These are phyloP conservation scores for Varecia variegata DNA, from an alignment of 2,797 vertebrate species.

Conservation along the genomic window DNA sequence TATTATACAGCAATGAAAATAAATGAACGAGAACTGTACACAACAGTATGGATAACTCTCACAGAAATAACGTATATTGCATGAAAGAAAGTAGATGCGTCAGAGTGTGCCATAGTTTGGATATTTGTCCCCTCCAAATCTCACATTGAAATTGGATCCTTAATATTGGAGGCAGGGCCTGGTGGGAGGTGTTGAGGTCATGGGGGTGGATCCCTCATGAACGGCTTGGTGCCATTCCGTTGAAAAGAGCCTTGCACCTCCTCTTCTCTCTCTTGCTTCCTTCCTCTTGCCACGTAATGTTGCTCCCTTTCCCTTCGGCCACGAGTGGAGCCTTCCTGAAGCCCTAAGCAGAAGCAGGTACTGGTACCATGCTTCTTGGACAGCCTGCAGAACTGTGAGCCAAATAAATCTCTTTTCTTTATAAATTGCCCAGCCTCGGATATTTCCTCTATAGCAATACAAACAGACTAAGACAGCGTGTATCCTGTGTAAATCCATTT, in stretches of 20 bases:
- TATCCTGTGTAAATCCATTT: neutral
- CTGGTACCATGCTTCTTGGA: neutral
- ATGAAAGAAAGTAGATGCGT: neutral
- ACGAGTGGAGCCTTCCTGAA: neutral
- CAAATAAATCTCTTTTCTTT: neutral
- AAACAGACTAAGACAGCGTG: neutral
- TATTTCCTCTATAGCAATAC: too few species aligned
- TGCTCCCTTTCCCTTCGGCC: neutral
- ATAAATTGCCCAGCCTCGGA: too few species aligned
- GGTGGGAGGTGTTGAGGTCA: neutral
- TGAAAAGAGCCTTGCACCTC: neutral
- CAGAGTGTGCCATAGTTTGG: neutral
- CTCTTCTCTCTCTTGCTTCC: neutral
- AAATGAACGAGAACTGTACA: neutral
- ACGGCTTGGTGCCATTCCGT: neutral
- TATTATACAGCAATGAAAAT: neutral
- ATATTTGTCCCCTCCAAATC: neutral
- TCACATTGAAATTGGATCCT: neutral
- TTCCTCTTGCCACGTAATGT: too few species aligned
- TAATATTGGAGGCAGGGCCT: neutral
- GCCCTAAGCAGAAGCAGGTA: neutral
- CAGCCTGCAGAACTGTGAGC: neutral
- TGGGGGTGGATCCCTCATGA: neutral
- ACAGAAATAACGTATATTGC: neutral
- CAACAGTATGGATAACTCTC: neutral